phyloP scores from a whole-genome alignment of 2,113 vertebrate genomes.

The Xerus inauris region DNA sequence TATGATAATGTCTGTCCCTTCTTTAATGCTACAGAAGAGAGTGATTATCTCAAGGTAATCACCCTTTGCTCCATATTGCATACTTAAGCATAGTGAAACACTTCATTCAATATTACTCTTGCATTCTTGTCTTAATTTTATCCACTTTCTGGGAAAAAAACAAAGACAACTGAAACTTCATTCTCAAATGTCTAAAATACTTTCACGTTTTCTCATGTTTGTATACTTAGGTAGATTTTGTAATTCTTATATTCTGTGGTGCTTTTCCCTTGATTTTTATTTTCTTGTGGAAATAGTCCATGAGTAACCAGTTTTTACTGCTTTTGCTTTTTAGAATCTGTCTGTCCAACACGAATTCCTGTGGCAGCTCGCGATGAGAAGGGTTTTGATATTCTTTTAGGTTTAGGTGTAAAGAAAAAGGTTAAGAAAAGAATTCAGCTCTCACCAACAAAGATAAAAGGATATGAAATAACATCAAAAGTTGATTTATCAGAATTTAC shows the following conservation, averaged over 20 bases:
- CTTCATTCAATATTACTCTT: neutral
- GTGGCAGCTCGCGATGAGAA: constrained; percentile 96
- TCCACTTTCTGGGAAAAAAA: neutral
- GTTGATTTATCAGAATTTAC: constrained; percentile 94
- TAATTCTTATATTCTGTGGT: neutral
- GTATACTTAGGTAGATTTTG: neutral
- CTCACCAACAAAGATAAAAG: constrained; percentile 90
- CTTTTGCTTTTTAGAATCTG: constrained; percentile 91
- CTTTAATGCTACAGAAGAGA: neutral
- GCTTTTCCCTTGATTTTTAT: neutral
- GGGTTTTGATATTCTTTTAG: constrained; percentile 96
- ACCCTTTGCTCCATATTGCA: neutral
- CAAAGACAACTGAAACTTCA: neutral
- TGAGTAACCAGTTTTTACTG: constrained; percentile 2
- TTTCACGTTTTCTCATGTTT: neutral
- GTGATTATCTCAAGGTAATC: neutral
- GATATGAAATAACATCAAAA: constrained; percentile 93
- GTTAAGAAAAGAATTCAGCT: constrained; percentile 93
- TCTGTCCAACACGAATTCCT: constrained; percentile 95
- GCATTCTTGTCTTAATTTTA: constrained; percentile 1
- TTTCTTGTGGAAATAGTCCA: neutral
- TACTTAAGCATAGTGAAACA: neutral
- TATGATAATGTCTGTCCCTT: neutral
- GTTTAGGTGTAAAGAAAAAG: constrained; percentile 95
- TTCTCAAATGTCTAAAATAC: neutral